A percentile compares a stretch with the other conserved stretches of the same genome.
These are phyloP conservation scores for Oreocharis arfaki DNA, from an alignment of 2,113 vertebrate genomes.

Conservation along the genomic window DNA sequence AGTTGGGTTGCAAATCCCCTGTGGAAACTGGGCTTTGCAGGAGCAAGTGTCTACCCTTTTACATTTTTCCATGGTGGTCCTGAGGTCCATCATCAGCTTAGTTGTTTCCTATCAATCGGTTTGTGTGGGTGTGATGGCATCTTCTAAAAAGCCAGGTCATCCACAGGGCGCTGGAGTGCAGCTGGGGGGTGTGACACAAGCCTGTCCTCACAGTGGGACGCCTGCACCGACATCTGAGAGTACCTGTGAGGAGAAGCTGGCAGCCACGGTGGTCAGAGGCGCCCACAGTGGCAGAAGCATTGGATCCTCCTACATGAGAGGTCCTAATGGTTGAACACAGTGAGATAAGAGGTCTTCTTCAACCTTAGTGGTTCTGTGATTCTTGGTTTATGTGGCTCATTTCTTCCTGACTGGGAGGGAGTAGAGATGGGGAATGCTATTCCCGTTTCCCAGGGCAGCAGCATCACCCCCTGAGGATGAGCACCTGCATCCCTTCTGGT, in stretches of 20 bases:
- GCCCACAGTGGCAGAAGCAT: not conserved
- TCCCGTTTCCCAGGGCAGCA: not conserved
- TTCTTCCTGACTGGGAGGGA: not conserved
- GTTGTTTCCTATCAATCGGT: not conserved
- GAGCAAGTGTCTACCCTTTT: not conserved
- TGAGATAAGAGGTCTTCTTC: not conserved
- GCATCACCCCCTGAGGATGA: not conserved
- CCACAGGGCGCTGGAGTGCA: not conserved
- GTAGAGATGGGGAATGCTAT: not conserved
- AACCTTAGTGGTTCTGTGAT: accelerated
- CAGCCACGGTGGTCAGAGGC: accelerated
- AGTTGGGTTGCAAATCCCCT: not conserved
- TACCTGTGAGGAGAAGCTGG: not conserved
- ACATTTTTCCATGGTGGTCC: not conserved
- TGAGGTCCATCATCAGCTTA: not conserved
- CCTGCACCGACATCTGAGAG: not conserved
- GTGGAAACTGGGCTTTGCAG: not conserved
- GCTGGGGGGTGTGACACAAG: not conserved
- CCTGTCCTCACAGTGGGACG: not conserved
- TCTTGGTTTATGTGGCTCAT: not conserved
- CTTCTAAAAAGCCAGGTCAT: not conserved
- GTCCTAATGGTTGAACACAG: not conserved
- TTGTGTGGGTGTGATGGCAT: not conserved
- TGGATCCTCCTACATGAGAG: not conserved
- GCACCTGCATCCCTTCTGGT: accelerated